Evolutionary conservation across 2,888 invertebrate genomes (phyloP), one percentile per base, ranked within the genome.

Genomic region (Dione juno): DNA sequence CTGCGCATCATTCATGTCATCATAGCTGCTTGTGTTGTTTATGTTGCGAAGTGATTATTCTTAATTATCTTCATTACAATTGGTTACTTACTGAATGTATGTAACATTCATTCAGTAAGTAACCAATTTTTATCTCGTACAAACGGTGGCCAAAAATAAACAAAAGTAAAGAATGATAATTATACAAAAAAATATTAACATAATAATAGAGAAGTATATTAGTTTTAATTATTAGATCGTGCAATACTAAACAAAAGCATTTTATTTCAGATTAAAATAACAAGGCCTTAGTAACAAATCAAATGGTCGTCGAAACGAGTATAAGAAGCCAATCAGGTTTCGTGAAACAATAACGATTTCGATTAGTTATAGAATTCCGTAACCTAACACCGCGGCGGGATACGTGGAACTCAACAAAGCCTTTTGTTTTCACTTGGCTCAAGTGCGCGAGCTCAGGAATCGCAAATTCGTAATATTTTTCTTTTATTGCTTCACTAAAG

Each of bases 371-470:
- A 89, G 88, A 85, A 90, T 87, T 88, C 85, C 81, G 90, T 84
- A 89, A 92, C 86, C 82, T 81, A 83, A 92, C 86, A 88, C 91
- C 82, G 77, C 75, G 75, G 65, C 48, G 79, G 84, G 84, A 85
- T 92, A 92, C 92, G 82, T 88, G 89, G 92, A 92, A 92, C 85
- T 83, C 82, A 92, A 92, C 92, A 92, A 92, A 92, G 90, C 83
- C 90, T 89, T 91, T 92, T 92, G 92, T 92, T 90, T 88, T 77
- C 79, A 75, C 76, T 84, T 48, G 35, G 37, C 64, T 50, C 64
- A 19, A 50, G 35, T 50, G 61, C 48, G 63, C 50, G 80, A 79
- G 79, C 77, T 80, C 83, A 76, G 79, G 80, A 81, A 81, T 79
- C 82, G 83, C 81, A 81, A 82, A 84, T 88, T 86, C 82, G 54